phyloP scores from a whole-genome alignment of 2,113 vertebrate species.

The Amblyopsis rosae region DNA sequence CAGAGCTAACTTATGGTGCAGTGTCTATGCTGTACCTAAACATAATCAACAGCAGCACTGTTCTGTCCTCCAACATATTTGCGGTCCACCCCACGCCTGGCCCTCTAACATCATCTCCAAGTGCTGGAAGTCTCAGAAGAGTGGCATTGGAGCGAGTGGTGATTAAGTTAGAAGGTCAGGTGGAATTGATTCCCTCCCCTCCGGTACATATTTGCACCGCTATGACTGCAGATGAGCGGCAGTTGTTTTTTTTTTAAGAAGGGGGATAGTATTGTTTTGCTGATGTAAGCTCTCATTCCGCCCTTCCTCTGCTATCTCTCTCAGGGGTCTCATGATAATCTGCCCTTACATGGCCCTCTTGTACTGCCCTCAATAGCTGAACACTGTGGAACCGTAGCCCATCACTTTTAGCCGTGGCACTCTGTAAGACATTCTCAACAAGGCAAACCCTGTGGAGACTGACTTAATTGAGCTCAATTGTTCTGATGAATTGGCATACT shows the following conservation, averaged over 20 bases:
- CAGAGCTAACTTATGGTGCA: too few relatives aligned
- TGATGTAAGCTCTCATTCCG: constrained; percentile 15
- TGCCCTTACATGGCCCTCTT: constrained; percentile 20
- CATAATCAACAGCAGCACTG: too few relatives aligned
- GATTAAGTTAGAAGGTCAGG: constrained; percentile 80
- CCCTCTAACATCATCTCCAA: constrained; percentile 39
- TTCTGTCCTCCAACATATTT: background rate
- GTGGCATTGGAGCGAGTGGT: constrained; percentile 51
- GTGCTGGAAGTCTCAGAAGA: constrained; percentile 56
- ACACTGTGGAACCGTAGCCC: constrained; percentile 7
- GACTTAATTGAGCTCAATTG: constrained; percentile 65
- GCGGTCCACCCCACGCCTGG: constrained; percentile 16
- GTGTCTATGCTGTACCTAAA: too few relatives aligned
- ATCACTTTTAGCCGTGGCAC: constrained; percentile 5
- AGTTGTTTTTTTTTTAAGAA: constrained; percentile 56
- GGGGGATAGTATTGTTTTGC: constrained; percentile 55
- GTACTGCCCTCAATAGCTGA: background rate
- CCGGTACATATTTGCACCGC: constrained; percentile 50
- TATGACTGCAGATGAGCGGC: constrained; percentile 50
- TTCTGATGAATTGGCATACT: constrained; percentile 49
- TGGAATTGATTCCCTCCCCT: constrained; percentile 75
- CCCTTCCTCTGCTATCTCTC: background rate
- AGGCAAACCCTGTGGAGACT: constrained; percentile 41
- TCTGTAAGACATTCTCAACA: constrained; percentile 19
- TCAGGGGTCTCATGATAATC: background rate